These are phyloP conservation scores for Prunella strophiata DNA, from an alignment of 2,797 vertebrate species.

Conservation along the genomic window DNA sequence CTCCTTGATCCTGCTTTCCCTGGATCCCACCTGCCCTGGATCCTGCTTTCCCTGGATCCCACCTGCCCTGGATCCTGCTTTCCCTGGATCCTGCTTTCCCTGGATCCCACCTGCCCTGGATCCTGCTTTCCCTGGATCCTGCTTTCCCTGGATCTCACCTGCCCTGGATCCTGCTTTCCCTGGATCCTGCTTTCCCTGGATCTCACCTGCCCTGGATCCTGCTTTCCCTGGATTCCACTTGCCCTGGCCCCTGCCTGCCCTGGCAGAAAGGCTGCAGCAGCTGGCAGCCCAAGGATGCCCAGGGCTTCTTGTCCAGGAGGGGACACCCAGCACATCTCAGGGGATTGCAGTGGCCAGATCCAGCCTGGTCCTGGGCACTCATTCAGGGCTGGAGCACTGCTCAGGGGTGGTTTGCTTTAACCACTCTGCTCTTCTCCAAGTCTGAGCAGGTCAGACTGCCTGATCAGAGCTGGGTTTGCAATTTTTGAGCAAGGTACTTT, in stretches of 20 bases:
- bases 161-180: too few species aligned
- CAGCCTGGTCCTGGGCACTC: background rate
- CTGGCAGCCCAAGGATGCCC: accelerated
- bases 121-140: background rate
- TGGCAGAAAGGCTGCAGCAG: background rate
- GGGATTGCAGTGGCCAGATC: accelerated
- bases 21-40: background rate
- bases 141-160: background rate
- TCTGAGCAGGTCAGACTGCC: background rate
- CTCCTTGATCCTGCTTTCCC: too few species aligned
- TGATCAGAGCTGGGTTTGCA: background rate
- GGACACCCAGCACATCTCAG: background rate
- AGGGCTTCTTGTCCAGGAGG: background rate
- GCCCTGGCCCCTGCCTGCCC: too few species aligned
- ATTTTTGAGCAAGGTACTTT: background rate
- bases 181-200: too few species aligned
- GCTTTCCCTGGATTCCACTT: background rate
- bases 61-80: too few species aligned
- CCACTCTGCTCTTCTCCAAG: background rate
- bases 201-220: background rate
- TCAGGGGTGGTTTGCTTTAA: background rate
- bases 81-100: background rate
- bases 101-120: background rate
- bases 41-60: background rate
- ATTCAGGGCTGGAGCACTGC: background rate